phyloP scores from a whole-genome alignment of 1,140 invertebrate species.

The Tetranychus urticae region DNA sequence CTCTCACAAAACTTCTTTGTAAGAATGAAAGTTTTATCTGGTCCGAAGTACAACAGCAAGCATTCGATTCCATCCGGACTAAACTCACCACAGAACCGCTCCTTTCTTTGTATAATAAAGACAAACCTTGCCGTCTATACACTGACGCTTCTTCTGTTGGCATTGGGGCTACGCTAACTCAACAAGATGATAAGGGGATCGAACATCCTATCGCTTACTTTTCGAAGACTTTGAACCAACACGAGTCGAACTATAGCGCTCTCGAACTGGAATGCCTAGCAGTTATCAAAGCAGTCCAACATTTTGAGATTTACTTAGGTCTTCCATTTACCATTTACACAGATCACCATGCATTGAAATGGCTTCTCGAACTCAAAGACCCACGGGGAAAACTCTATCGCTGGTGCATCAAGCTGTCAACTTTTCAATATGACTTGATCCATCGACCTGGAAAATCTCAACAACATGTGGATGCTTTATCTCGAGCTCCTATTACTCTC shows the following conservation, averaged over 20 bases:
- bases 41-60: too few relatives aligned
- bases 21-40: too few relatives aligned
- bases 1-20: too few relatives aligned
- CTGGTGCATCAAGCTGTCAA: conserved; percentile 11
- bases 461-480: conserved; percentile 1
- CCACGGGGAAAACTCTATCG: conserved; percentile 4
- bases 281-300: neutral
- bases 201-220: neutral
- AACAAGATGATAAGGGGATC: neutral
- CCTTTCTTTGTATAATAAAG: too few relatives aligned
- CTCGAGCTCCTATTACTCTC: neutral
- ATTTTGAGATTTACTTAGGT: neutral
- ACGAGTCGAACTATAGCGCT: neutral
- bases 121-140: neutral
- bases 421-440: conserved; percentile 9
- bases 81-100: too few relatives aligned
- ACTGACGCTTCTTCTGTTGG: neutral
- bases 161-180: neutral
- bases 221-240: neutral
- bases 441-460: conserved; percentile 1
- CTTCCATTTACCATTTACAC: neutral
- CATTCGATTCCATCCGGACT: too few relatives aligned
- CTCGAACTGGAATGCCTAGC: neutral
- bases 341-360: neutral
- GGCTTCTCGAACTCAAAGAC: neutral